Evolutionary conservation across 2,797 vertebrate species (phyloP).

Genomic region (Hydrocynus forskahlii): DNA sequence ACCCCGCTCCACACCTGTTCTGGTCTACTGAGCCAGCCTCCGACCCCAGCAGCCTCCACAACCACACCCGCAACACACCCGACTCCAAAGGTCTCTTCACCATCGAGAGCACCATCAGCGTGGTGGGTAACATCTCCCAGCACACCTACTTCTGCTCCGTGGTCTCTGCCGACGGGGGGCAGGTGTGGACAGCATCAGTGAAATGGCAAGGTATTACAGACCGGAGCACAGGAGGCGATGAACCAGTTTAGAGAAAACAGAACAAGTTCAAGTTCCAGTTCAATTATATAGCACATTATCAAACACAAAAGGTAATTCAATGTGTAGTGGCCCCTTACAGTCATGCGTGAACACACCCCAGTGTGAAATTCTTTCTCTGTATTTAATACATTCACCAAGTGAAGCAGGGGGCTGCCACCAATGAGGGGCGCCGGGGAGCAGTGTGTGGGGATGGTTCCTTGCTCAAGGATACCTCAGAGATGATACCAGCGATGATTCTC

Average conservation of each 20-base stretch:
- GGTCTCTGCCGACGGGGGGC: constrained; percentile 72
- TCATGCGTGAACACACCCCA: too few relatives aligned
- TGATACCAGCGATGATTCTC: too few relatives aligned
- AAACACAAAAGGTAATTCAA: too few relatives aligned
- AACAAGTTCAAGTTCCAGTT: background rate
- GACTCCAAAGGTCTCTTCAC: constrained; percentile 77
- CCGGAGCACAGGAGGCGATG: background rate
- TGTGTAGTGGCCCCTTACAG: too few relatives aligned
- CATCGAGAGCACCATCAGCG: constrained; percentile 72
- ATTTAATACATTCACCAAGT: too few relatives aligned
- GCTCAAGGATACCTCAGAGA: too few relatives aligned
- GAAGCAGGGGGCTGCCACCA: too few relatives aligned
- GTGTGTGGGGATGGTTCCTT: too few relatives aligned
- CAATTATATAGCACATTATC: too few relatives aligned
- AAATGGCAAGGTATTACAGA: constrained; percentile 73
- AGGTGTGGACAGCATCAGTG: constrained; percentile 77
- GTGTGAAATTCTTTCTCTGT: too few relatives aligned
- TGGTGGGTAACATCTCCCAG: constrained; percentile 69
- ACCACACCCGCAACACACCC: constrained; percentile 69
- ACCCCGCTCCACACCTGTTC: constrained; percentile 74
- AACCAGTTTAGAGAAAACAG: background rate
- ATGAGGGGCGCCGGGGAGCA: too few relatives aligned
- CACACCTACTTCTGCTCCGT: constrained; percentile 77
- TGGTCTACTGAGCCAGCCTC: constrained; percentile 75
- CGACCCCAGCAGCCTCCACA: constrained; percentile 59